Conservation (phyloP, 2,888 invertebrate genomes). For the Leptopterna dolabrata region DNA sequence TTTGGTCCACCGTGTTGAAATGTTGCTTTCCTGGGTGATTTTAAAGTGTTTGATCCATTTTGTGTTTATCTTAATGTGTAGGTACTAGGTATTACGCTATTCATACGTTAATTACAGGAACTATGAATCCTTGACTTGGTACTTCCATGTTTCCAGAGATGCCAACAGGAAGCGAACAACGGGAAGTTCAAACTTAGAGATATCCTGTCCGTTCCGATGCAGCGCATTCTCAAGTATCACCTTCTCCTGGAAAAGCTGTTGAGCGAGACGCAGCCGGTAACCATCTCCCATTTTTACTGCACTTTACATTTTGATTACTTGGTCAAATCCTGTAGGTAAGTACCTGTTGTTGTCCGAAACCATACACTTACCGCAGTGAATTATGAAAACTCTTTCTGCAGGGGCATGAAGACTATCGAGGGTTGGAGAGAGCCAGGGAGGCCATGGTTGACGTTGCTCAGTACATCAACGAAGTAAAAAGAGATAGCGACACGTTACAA, state of each 20-base stretch:
- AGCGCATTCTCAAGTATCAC: constrained; percentile 97
- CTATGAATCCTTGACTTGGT: no score
- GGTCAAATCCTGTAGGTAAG: not conserved
- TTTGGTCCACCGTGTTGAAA: no score
- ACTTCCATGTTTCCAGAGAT: constrained; percentile 77
- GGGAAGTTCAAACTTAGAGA: constrained; percentile 95
- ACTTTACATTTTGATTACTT: not conserved
- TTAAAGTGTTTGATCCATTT: no score
- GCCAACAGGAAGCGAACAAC: constrained; percentile 93
- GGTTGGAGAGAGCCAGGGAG: constrained; percentile 87
- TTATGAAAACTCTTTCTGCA: constrained; percentile 66
- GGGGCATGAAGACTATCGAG: constrained; percentile 85
- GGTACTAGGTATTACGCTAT: no score
- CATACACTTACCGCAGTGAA: not conserved
- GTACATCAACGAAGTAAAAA: constrained; percentile 97
- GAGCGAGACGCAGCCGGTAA: constrained; percentile 84
- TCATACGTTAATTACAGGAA: no score
- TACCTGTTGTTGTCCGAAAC: not conserved
- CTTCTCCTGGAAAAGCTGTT: constrained; percentile 89
- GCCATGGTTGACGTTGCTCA: constrained; percentile 97
- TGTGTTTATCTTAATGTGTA: no score
- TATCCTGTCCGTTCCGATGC: constrained; percentile 97
- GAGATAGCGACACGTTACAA: constrained; percentile 93
- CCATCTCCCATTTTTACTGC: constrained; percentile 59
- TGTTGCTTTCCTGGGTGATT: no score